Conservation (phyloP, 2,113 vertebrate species). For the Nansenia antarctica region DNA sequence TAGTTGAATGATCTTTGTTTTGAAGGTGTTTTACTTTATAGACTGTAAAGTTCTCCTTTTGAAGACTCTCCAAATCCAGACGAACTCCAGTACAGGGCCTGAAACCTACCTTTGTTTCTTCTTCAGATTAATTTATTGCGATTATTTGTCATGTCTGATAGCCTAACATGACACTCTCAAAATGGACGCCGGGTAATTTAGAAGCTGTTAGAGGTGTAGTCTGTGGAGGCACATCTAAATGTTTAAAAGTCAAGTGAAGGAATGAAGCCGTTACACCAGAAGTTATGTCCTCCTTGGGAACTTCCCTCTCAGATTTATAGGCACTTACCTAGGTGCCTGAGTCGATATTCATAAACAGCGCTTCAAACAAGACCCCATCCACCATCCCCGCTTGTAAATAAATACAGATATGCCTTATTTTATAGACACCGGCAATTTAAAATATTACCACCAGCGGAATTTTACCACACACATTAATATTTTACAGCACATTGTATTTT, state of each 20-base stretch:
- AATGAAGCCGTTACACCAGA: constrained; percentile 65
- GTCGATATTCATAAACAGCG: constrained; percentile 80
- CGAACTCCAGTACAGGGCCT: constrained; percentile 52
- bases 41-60: constrained; percentile 32
- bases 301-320: constrained; percentile 75
- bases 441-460: constrained; percentile 80
- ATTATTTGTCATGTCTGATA: constrained; percentile 59
- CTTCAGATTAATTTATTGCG: constrained; percentile 45
- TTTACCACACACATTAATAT: constrained; percentile 79
- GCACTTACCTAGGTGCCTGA: constrained; percentile 75
- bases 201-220: constrained; percentile 58
- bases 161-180: constrained; percentile 55
- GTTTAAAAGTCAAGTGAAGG: constrained; percentile 75
- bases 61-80: constrained; percentile 40
- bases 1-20: constrained; percentile 23
- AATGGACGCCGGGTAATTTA: constrained; percentile 63
- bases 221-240: constrained; percentile 63
- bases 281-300: constrained; percentile 77
- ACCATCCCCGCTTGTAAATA: constrained; percentile 76
- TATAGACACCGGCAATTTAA: constrained; percentile 80
- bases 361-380: constrained; percentile 75
- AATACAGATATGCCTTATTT: constrained; percentile 77
- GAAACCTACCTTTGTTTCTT: constrained; percentile 39
- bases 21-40: constrained; percentile 52
- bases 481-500: constrained; percentile 80